Evolutionary conservation across 2,113 vertebrate genomes (phyloP).

Genomic region (Lucifuga dentata): DNA sequence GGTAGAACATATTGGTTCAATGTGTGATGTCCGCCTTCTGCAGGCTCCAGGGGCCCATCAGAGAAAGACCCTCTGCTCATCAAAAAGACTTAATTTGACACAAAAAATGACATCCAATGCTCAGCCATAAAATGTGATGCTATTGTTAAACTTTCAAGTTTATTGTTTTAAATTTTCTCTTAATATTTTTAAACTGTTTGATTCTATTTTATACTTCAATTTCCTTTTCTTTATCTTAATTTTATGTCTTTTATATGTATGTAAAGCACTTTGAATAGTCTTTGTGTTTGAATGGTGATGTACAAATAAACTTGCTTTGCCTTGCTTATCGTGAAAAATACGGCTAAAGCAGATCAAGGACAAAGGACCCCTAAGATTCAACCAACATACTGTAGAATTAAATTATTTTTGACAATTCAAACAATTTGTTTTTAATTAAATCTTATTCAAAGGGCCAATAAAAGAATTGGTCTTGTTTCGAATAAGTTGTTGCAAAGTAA

Average conservation of each 20-base stretch:
- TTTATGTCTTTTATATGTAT: too few species aligned
- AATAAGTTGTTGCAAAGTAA: not conserved
- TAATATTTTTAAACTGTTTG: too few species aligned
- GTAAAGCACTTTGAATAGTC: too few species aligned
- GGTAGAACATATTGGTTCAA: conserved; percentile 55
- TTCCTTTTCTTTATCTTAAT: too few species aligned
- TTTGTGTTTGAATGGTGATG: too few species aligned
- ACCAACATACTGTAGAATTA: too few species aligned
- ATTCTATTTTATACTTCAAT: too few species aligned
- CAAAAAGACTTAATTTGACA: not conserved
- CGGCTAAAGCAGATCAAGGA: conserved; percentile 1
- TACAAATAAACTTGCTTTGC: too few species aligned
- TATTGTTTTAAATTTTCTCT: too few species aligned
- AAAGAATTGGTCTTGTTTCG: not conserved
- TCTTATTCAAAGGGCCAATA: not conserved
- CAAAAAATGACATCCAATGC: not conserved
- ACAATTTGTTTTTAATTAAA: too few species aligned
- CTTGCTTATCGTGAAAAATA: conserved; percentile 5
- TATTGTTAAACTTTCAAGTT: too few species aligned
- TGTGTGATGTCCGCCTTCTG: conserved; percentile 40
- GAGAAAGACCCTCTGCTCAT: not conserved
- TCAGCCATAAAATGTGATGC: not conserved
- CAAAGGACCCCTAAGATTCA: not conserved
- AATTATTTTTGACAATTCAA: too few species aligned
- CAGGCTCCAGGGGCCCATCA: conserved; percentile 37